Percentiles rank a stretch among this genome's conserved stretches.
phyloP scores from a whole-genome alignment of 2,797 vertebrate species.

The Zonotrichia albicollis region DNA sequence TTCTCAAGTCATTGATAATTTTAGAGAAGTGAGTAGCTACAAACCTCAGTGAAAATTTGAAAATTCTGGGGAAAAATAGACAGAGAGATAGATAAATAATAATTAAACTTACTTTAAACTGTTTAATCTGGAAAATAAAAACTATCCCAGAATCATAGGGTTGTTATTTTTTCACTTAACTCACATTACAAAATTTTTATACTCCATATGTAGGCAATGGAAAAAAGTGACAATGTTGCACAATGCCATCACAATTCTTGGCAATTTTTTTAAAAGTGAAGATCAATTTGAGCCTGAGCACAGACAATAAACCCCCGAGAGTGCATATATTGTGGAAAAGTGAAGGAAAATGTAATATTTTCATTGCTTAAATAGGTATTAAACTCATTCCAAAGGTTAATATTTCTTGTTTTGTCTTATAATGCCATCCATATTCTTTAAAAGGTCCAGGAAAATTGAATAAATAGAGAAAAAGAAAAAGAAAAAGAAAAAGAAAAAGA shows the following conservation, averaged over 20 bases:
- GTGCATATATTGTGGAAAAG: not conserved
- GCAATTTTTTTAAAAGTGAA: not conserved
- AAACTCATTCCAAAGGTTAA: not conserved
- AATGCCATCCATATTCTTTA: not conserved
- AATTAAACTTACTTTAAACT: rapidly evolving
- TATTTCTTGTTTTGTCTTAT: not conserved
- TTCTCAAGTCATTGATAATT: not conserved
- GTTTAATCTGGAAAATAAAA: not conserved
- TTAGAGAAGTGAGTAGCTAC: not conserved
- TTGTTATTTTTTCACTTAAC: not conserved
- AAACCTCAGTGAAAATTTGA: not conserved
- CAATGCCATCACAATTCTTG: not conserved
- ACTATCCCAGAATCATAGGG: not conserved
- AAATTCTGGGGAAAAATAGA: not conserved
- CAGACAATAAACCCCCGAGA: not conserved
- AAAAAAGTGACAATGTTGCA: not conserved
- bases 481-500: too few species aligned
- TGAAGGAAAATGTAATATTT: rapidly evolving
- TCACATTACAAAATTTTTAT: not conserved
- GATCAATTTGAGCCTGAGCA: not conserved
- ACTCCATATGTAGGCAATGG: rapidly evolving
- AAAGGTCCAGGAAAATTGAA: not conserved
- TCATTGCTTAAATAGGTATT: rapidly evolving
- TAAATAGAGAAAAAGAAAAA: too few species aligned
- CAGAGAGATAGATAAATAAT: not conserved